Conservation (phyloP, 2,797 vertebrate species). For the Muscicapa striata region DNA sequence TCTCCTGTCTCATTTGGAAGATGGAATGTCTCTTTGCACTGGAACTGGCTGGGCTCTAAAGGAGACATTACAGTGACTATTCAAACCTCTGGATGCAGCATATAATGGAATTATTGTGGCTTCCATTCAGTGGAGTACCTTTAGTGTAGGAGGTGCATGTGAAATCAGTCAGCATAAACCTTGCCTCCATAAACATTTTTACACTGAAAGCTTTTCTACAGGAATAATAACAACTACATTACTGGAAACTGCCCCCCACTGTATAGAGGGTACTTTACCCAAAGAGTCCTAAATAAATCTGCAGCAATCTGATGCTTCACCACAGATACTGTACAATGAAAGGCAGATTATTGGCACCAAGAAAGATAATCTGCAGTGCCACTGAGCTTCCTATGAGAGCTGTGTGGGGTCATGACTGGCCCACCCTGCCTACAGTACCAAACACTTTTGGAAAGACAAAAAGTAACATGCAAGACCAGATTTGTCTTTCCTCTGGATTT, state of each 20-base stretch:
- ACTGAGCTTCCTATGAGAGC: neutral
- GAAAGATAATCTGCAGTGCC: neutral
- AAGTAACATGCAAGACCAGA: neutral
- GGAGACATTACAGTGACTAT: conserved; percentile 56
- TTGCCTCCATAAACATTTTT: conserved; percentile 27
- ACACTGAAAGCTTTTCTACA: neutral
- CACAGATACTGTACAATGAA: neutral
- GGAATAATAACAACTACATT: conserved; percentile 20
- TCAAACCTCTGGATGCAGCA: conserved; percentile 50
- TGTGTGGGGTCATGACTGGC: neutral
- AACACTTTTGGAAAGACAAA: neutral
- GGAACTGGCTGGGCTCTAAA: conserved; percentile 44
- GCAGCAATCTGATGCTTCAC: neutral
- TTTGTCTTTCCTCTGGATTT: neutral
- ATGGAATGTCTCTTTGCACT: conserved; percentile 51
- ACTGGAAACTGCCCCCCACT: neutral
- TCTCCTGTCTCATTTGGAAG: conserved; percentile 70
- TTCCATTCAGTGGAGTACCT: neutral
- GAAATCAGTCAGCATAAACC: conserved; percentile 35
- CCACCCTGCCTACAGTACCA: neutral
- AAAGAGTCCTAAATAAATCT: neutral
- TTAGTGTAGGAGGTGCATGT: neutral
- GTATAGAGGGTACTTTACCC: neutral
- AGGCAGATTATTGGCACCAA: neutral
- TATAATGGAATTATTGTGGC: conserved; percentile 21